Evolutionary conservation across 2,113 vertebrate species (phyloP).

Genomic region (Neopipo cinnamomea): DNA sequence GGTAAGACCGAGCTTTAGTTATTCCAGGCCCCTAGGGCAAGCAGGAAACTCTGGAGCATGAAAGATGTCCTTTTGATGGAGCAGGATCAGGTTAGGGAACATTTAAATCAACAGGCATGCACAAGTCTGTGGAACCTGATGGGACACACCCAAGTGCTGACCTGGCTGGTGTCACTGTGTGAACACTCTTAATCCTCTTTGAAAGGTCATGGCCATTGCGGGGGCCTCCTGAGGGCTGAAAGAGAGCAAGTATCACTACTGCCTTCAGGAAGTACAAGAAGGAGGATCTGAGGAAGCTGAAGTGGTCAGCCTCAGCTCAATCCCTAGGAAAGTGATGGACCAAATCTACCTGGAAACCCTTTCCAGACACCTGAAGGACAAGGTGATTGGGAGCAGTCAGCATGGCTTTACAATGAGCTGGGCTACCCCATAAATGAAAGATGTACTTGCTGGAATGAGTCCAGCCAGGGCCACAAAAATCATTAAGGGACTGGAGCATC

Average conservation of each 20-base stretch:
- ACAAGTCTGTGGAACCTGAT: not conserved
- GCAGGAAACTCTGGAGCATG: not conserved
- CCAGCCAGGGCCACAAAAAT: not conserved
- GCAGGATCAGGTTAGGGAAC: not conserved
- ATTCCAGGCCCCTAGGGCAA: not conserved
- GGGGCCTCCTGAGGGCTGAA: not conserved
- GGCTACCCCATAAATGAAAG: not conserved
- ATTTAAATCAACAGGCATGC: not conserved
- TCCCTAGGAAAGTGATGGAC: not conserved
- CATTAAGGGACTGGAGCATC: not conserved
- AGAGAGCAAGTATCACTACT: not conserved
- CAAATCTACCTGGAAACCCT: not conserved
- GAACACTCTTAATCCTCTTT: not conserved
- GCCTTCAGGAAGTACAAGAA: not conserved
- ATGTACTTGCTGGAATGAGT: not conserved
- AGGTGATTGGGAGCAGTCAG: not conserved
- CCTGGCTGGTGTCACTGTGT: not conserved
- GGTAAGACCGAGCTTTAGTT: not conserved
- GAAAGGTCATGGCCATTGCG: not conserved
- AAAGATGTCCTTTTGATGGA: not conserved
- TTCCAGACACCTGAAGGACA: not conserved
- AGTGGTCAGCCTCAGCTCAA: not conserved
- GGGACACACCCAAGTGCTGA: not conserved
- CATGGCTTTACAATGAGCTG: not conserved
- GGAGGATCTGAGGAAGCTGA: not conserved